phyloP scores from a whole-genome alignment of 1,140 invertebrate species.

The Aphelinus certus region DNA sequence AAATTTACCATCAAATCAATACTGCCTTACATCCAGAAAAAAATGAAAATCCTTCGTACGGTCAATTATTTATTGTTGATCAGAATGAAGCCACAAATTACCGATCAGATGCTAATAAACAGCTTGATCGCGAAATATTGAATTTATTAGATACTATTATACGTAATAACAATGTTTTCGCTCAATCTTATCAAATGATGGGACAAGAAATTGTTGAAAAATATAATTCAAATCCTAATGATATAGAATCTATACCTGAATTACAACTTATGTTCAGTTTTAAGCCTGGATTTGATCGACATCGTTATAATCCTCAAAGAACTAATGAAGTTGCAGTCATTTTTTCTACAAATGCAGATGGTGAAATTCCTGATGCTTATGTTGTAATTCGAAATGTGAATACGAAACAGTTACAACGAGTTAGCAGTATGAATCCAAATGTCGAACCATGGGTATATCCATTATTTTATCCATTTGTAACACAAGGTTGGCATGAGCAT shows the following conservation, averaged over 20 bases:
- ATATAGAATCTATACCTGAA: neutral
- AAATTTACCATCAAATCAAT: constrained; percentile 42
- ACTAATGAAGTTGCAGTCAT: constrained; percentile 2
- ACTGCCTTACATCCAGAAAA: constrained; percentile 29
- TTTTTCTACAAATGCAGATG: constrained; percentile 8
- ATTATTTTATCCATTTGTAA: constrained; percentile 14
- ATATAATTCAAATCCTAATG: neutral
- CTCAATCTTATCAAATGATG: constrained; percentile 3
- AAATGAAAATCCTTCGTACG: constrained; percentile 33
- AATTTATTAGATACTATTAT: constrained; percentile 2
- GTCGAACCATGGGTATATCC: constrained; percentile 32
- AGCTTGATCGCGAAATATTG: neutral
- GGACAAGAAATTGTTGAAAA: neutral
- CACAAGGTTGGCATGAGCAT: constrained; percentile 20
- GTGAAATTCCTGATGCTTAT: constrained; percentile 28
- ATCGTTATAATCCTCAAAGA: neutral
- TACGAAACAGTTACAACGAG: constrained; percentile 16
- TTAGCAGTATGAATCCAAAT: constrained; percentile 22
- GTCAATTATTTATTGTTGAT: constrained; percentile 42
- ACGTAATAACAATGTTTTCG: constrained; percentile 1
- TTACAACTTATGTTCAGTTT: neutral
- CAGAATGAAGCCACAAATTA: constrained; percentile 29
- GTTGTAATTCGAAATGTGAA: constrained; percentile 29
- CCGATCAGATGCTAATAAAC: neutral
- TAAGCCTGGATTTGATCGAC: neutral